Evolutionary conservation across 2,888 invertebrate genomes (phyloP).

Genomic region (Unio delphinus): DNA sequence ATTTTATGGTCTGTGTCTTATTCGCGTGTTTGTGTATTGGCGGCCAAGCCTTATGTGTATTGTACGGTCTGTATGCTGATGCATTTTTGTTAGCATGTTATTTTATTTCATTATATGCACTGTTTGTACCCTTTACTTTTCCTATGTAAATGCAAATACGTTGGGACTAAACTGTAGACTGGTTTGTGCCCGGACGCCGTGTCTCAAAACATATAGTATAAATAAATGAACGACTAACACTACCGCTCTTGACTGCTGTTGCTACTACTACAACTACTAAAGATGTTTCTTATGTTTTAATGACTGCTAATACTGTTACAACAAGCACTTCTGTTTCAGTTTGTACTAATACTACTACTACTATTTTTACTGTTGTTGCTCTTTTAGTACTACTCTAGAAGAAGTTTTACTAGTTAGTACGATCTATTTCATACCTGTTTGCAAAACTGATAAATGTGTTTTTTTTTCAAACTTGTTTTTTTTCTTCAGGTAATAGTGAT

Average conservation of each 20-base stretch:
- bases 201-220: too few relatives aligned
- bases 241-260: background rate
- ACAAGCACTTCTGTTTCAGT: slow-evolving; percentile 2
- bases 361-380: slow-evolving; percentile 1
- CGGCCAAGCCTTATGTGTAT: too few relatives aligned
- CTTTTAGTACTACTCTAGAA: background rate
- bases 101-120: too few relatives aligned
- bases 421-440: background rate
- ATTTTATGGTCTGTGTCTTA: too few relatives aligned
- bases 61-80: too few relatives aligned
- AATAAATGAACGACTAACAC: too few relatives aligned
- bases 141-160: too few relatives aligned
- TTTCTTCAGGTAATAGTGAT: slow-evolving; percentile 61
- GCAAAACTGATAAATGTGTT: background rate
- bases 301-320: background rate
- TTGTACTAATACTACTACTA: slow-evolving; percentile 9
- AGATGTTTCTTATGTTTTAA: background rate
- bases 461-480: background rate
- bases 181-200: too few relatives aligned
- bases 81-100: too few relatives aligned
- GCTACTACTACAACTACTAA: background rate
- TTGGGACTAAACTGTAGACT: too few relatives aligned
- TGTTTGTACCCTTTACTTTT: too few relatives aligned
- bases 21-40: too few relatives aligned
- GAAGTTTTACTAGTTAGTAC: background rate